Evolutionary conservation across 1,140 invertebrate species (phyloP), one percentile per base, ranked within the genome.

Genomic region (Solen grandis): DNA sequence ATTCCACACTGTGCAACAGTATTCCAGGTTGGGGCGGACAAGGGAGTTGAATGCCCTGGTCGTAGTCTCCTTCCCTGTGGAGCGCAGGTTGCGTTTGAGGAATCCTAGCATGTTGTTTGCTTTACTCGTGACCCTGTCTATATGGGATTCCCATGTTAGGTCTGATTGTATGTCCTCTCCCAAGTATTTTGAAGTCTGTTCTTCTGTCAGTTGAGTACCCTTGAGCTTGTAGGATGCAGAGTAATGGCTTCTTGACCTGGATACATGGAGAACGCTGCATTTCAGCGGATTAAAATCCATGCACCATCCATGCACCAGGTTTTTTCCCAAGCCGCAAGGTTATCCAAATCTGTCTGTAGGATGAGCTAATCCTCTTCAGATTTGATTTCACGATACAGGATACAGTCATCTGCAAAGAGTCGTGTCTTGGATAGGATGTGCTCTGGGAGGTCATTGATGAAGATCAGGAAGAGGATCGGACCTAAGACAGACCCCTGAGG

Each of bases 221-320:
- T 54, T 70, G 31, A 70, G 31, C 16, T 2, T 70, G 50, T 54
- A 70, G 3, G 13, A 0, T 0, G 19, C 27, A 14, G 31, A 16
- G 16, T 31, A 16, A 14, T 4, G 1, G 3, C 8, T 19, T 55
- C 14, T 70, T 27, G 1, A 27, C 14, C 68, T 70, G 13, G 46
- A 10, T 10, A 52, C 46, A 19, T n/a, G 5, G 10, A 55, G 50
- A 10, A 14, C 29, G 27, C 14, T 70, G 46, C 68, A 55, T 25
- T 70, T 70, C 0, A 33, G 14, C 57, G 50, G 52, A 33, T 70
- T 19, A 8, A 70, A 70, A 8, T 35, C 46, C 52, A 70, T 29
- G 16, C 27, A 27, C 68, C 68, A 70, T 1, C 2, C n/a, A n/a
- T n/a, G n/a, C n/a, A n/a, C n/a, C n/a, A n/a, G n/a, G n/a, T 54